Conservation (phyloP, 1,140 invertebrate species). For the Mya arenaria region DNA sequence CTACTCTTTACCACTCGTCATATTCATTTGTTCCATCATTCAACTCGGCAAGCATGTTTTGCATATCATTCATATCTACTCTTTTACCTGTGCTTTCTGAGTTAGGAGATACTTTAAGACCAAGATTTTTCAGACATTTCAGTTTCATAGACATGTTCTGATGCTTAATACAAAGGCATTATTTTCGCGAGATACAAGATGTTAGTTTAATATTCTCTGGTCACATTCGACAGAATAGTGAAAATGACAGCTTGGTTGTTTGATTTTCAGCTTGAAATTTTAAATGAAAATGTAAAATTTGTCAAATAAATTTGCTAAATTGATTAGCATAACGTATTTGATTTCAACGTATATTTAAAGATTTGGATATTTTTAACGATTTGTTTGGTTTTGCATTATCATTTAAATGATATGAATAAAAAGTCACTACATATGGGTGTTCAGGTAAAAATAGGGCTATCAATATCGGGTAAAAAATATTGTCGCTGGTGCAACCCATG, state of each 20-base stretch:
- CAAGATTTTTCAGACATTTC: neutral
- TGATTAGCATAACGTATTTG: too few species aligned
- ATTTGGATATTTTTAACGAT: too few species aligned
- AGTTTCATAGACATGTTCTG: neutral
- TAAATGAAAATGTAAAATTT: too few species aligned
- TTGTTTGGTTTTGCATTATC: too few species aligned
- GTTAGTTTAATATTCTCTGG: neutral
- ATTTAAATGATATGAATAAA: too few species aligned
- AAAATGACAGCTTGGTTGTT: neutral
- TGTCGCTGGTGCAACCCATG: too few species aligned
- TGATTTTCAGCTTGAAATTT: neutral
- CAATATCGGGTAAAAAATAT: too few species aligned
- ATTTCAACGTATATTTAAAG: too few species aligned
- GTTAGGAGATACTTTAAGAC: neutral
- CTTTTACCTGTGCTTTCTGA: neutral
- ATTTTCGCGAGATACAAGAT: neutral
- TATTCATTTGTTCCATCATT: neutral
- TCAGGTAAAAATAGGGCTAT: too few species aligned
- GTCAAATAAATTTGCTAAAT: too few species aligned
- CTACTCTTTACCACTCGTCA: neutral
- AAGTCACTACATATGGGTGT: too few species aligned
- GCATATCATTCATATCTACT: neutral
- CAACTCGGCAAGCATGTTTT: neutral
- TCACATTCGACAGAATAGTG: neutral
- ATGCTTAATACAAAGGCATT: neutral